Conservation (phyloP, 2,888 invertebrate species). For the Dorcus hopei region DNA sequence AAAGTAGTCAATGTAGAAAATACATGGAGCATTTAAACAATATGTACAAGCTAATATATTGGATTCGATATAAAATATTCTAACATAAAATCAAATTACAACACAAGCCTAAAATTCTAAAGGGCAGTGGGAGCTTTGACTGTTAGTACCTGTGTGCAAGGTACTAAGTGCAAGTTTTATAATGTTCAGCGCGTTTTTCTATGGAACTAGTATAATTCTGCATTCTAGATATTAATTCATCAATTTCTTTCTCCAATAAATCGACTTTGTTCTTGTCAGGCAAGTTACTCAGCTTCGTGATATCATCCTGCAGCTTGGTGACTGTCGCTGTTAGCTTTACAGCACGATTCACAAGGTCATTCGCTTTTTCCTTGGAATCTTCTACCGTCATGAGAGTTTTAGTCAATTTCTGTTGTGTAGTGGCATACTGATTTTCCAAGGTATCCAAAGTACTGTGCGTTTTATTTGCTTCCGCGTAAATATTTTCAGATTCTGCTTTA, state of each 20-base stretch:
- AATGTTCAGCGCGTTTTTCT: constrained; percentile 59
- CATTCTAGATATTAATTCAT: constrained; percentile 62
- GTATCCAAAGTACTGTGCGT: constrained; percentile 64
- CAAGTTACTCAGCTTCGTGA: constrained; percentile 38
- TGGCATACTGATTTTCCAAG: constrained; percentile 67
- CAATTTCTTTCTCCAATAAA: constrained; percentile 59
- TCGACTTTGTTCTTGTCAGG: constrained; percentile 47
- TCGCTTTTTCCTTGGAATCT: constrained; percentile 75
- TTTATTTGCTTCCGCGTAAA: constrained; percentile 67
- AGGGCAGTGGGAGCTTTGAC: neutral
- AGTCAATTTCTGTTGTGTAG: constrained; percentile 68
- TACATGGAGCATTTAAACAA: constrained; percentile 12
- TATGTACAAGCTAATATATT: constrained; percentile 14
- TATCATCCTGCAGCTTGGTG: constrained; percentile 40
- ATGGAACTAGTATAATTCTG: constrained; percentile 59
- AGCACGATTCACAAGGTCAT: constrained; percentile 73
- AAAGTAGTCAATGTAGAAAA: constrained; percentile 3
- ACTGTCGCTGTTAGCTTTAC: constrained; percentile 68
- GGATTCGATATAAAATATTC: constrained; percentile 2
- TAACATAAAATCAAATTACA: neutral
- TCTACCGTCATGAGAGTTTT: constrained; percentile 73
- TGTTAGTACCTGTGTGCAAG: neutral
- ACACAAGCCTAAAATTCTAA: neutral
- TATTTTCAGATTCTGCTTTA: constrained; percentile 69
- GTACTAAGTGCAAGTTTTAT: constrained; percentile 45